These are phyloP conservation scores for Phrynocephalus forsythii DNA, from an alignment of 2,797 vertebrate genomes.

Conservation along the genomic window DNA sequence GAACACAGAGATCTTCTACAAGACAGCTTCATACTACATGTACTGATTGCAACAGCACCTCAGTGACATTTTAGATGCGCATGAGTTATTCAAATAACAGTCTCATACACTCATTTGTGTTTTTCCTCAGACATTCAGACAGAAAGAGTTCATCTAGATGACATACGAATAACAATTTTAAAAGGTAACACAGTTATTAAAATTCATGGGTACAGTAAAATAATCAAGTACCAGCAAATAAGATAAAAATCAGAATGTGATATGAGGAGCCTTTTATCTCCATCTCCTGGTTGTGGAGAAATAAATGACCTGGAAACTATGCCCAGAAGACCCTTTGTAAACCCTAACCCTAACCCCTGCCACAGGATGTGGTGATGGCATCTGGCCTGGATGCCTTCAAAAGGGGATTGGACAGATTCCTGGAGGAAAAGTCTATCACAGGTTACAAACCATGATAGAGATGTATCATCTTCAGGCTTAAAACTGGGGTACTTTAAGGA, in stretches of 20 bases:
- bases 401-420: no score
- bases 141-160: background rate
- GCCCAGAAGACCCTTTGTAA: background rate
- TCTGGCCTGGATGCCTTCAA: no score
- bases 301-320: background rate
- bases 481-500: no score
- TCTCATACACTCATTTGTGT: background rate
- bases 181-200: background rate
- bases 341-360: no score
- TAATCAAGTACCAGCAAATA: background rate
- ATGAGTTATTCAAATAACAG: background rate
- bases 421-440: no score
- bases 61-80: background rate
- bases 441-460: no score
- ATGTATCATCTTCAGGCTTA: no score
- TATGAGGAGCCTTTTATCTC: background rate
- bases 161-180: background rate
- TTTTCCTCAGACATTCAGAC: background rate
- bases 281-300: background rate
- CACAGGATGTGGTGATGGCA: no score
- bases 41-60: fast-evolving
- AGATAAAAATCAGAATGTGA: background rate
- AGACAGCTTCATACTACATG: fast-evolving
- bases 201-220: background rate
- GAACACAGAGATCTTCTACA: fast-evolving